Evolutionary conservation across 2,888 invertebrate genomes (phyloP).

Genomic region (Erynnis tages): DNA sequence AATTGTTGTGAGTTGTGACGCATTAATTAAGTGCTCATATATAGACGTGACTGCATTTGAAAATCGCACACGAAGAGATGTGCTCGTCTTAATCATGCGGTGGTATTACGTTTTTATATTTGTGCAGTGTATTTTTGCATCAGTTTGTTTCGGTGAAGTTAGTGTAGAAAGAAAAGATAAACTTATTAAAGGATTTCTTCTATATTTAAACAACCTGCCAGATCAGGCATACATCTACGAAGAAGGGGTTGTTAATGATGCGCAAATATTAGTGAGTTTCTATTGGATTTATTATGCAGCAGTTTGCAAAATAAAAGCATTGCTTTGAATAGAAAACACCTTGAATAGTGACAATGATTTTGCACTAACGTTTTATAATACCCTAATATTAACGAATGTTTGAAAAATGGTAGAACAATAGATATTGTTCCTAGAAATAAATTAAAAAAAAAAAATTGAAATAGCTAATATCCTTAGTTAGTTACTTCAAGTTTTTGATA

Average conservation of each 20-base stretch:
- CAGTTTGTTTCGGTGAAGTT: slow-evolving; percentile 50
- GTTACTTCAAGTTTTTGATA: too few relatives aligned
- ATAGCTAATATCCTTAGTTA: too few relatives aligned
- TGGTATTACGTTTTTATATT: slow-evolving; percentile 41
- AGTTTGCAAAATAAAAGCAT: too few relatives aligned
- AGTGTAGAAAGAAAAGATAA: slow-evolving; percentile 49
- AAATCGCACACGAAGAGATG: slow-evolving; percentile 43
- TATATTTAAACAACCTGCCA: slow-evolving; percentile 72
- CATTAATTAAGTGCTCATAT: not conserved
- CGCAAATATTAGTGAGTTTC: slow-evolving; percentile 61
- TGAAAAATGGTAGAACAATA: too few relatives aligned
- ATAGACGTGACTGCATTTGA: not conserved
- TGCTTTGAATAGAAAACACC: too few relatives aligned
- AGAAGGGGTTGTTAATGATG: slow-evolving; percentile 64
- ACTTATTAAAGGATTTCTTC: slow-evolving; percentile 61
- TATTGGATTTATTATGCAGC: not conserved
- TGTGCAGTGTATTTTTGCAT: slow-evolving; percentile 41
- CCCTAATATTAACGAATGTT: too few relatives aligned
- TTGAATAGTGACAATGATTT: too few relatives aligned
- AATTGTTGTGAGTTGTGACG: too few relatives aligned
- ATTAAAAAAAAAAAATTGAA: too few relatives aligned
- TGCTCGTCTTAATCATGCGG: slow-evolving; percentile 49
- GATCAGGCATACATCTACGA: slow-evolving; percentile 67
- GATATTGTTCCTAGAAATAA: too few relatives aligned
- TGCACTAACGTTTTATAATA: too few relatives aligned